Base-by-base conservation (phyloP, 2,113 vertebrate genomes). In the Platysteira castanea region DNA sequence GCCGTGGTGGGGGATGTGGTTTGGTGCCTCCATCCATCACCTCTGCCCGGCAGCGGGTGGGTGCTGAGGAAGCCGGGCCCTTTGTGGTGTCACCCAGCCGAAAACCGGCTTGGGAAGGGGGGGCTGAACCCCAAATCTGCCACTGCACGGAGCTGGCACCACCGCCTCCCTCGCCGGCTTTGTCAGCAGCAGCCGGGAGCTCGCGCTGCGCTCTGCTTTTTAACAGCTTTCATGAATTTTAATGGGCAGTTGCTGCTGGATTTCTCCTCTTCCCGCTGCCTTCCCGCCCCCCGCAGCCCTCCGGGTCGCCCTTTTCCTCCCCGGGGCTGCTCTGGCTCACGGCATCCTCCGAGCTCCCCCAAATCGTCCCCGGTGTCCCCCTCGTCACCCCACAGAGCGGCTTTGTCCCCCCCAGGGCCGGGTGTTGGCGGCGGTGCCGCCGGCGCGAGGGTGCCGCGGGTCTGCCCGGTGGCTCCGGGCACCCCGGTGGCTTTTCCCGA, bases 191-290 rank as follows among this genome's bases (percentile, higher is more conserved):
- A 75, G 69, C 46, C 90, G 50, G 83, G 90, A 87, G 87, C 92
- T 75, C 22, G 28, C 20, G 44, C 84, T 54, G 87, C 90, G 85
- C 89, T 78, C 90, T 70, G 93, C 90, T 83, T 93, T 93, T 95
- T 87, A 93, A 49, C 87, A 53, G 93, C 47, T 90, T 94, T 93
- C 92, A 94, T 96, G 96, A 92, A 97, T 97, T 97, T 97, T 96
- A 94, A 97, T 95, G 90, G 91, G 16, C 79, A 61, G 57, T 93
- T 75, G 83, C 90, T 81, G 89, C 82, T 13, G 73, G 77, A 81
- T 84, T 94, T 78, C 73, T 78, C 74, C 75, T 59, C 67, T 84
- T 75, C 73, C 87, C 52, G 4, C 27, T 35, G 57, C 84, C 69
- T 65, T 18, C 30, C 39, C 33, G 16, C 15, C 20, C 57, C 42